Percentiles rank a stretch among this genome's conserved stretches.
phyloP scores from a whole-genome alignment of 2,797 vertebrate species.

The Anolis apletophallus region DNA sequence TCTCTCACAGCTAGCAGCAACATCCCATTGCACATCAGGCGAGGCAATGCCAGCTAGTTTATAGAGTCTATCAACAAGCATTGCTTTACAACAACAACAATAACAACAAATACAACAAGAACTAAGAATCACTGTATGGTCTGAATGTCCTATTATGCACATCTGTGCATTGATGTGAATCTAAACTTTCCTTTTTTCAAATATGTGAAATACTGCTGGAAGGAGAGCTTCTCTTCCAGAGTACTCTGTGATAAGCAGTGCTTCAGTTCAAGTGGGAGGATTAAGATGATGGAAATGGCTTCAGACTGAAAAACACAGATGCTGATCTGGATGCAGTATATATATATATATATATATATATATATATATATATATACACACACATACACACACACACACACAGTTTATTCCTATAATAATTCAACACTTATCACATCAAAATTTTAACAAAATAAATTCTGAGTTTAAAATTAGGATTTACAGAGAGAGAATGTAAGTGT shows the following conservation, averaged over 20 bases:
- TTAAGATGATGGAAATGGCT: constrained; percentile 8
- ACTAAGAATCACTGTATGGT: not conserved
- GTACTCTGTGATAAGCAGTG: not conserved
- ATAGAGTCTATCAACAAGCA: no score
- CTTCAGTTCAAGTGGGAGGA: not conserved
- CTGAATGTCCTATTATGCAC: not conserved
- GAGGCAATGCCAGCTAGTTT: no score
- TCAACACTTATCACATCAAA: not conserved
- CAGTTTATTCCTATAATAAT: not conserved
- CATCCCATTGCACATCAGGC: no score
- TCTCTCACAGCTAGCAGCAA: no score
- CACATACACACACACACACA: no score
- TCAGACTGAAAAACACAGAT: not conserved
- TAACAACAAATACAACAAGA: no score
- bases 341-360: no score
- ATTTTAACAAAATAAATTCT: not conserved
- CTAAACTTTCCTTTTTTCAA: not conserved
- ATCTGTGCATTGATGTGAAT: not conserved
- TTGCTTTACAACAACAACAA: no score
- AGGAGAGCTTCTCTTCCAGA: not conserved
- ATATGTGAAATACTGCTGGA: constrained; percentile 2
- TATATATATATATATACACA: no score
- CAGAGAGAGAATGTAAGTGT: not conserved
- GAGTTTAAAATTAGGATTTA: not conserved
- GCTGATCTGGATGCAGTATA: not conserved